Evolutionary conservation across 2,113 vertebrate species (phyloP).

Genomic region (Isurus oxyrinchus): DNA sequence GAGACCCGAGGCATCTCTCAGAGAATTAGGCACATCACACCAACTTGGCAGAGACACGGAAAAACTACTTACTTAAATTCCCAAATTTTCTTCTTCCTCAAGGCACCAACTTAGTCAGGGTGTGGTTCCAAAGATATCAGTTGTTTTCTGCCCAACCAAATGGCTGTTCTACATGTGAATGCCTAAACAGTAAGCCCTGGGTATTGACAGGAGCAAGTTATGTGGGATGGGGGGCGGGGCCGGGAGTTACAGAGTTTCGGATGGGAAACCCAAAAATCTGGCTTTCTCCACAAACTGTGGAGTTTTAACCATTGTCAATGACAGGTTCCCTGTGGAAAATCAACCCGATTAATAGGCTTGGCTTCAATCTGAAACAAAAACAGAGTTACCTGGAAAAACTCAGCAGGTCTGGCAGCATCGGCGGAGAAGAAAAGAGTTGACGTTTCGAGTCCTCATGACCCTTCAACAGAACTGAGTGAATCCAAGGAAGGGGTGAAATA

Average conservation of each 20-base stretch:
- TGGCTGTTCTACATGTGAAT: neutral
- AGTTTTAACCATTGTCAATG: neutral
- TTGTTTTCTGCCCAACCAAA: neutral
- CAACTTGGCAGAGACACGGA: neutral
- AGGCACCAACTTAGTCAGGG: neutral
- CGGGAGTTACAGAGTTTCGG: neutral
- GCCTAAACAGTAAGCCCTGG: neutral
- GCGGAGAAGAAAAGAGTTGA: too few species aligned
- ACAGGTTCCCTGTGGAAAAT: neutral
- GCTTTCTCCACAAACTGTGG: too few species aligned
- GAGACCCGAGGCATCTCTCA: neutral
- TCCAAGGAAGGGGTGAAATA: too few species aligned
- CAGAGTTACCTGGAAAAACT: too few species aligned
- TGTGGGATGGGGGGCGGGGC: neutral
- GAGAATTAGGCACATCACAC: neutral
- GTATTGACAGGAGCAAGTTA: neutral
- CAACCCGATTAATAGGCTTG: too few species aligned
- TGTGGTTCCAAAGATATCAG: neutral
- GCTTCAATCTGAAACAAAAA: too few species aligned
- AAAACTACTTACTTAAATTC: neutral
- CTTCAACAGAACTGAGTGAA: too few species aligned
- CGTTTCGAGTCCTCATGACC: too few species aligned
- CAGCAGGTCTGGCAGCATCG: too few species aligned
- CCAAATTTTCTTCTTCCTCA: neutral
- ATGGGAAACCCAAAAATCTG: neutral